These are phyloP conservation scores for Cardiocondyla obscurior DNA, from an alignment of 1,140 invertebrate species.

Conservation along the genomic window DNA sequence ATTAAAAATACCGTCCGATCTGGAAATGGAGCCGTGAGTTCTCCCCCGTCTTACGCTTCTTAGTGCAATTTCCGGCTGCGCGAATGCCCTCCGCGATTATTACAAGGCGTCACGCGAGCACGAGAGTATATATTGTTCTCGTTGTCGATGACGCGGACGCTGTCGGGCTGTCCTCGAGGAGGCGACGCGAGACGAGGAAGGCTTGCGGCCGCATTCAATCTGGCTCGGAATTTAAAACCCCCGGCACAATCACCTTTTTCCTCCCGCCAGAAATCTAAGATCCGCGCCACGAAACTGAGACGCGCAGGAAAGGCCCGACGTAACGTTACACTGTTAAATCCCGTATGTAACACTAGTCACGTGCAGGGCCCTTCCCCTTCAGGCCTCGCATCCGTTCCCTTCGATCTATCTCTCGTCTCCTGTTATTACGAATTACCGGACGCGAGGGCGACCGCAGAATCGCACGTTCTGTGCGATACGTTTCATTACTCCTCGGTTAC, in stretches of 20 bases:
- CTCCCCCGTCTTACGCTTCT: background rate
- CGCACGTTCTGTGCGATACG: slow-evolving; percentile 48
- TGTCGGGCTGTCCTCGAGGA: no score
- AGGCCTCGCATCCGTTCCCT: background rate
- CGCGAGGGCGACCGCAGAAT: slow-evolving; percentile 68
- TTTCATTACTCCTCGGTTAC: background rate
- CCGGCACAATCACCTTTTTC: slow-evolving; percentile 71
- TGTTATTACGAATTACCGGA: slow-evolving; percentile 72
- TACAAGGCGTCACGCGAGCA: background rate
- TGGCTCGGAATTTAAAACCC: slow-evolving; percentile 78
- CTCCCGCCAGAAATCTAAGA: slow-evolving; percentile 77
- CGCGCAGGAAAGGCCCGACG: slow-evolving; percentile 71
- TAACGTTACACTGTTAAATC: slow-evolving; percentile 83
- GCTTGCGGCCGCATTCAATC: slow-evolving; percentile 79
- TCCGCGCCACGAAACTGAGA: slow-evolving; percentile 67
- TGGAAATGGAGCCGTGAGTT: background rate
- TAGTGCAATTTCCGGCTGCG: background rate
- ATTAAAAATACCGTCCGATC: background rate
- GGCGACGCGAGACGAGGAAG: slow-evolving; percentile 13
- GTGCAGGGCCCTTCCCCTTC: slow-evolving; percentile 2
- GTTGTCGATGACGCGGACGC: background rate
- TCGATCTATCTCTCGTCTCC: background rate
- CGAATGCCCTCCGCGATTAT: background rate
- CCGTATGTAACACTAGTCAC: slow-evolving; percentile 81
- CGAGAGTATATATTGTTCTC: slow-evolving; percentile 46